phyloP scores from a whole-genome alignment of 2,113 vertebrate genomes.

The Seriola dumerili region DNA sequence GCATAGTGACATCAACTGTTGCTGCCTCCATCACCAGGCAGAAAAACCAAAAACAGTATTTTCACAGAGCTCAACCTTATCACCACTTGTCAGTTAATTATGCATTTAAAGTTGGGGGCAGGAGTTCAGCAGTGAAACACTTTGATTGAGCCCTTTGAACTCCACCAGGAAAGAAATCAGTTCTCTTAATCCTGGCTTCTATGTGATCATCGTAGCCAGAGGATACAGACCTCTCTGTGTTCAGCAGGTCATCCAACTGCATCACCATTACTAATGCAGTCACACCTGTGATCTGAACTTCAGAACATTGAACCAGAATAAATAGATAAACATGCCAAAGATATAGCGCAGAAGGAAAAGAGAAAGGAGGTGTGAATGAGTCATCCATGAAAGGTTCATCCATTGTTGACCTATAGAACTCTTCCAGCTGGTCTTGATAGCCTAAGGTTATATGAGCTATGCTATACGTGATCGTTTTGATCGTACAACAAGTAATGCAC shows the following conservation, averaged over 20 bases:
- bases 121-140: conserved; percentile 65
- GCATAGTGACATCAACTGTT: conserved; percentile 55
- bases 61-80: conserved; percentile 50
- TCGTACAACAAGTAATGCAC: conserved; percentile 52
- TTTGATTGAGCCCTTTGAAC: conserved; percentile 77
- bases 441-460: conserved; percentile 55
- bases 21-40: conserved; percentile 41
- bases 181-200: conserved; percentile 62
- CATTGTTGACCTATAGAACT: conserved; percentile 41
- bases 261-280: conserved; percentile 69
- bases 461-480: conserved; percentile 55
- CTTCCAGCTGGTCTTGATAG: conserved; percentile 65
- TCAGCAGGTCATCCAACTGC: conserved; percentile 59
- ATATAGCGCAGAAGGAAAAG: background rate
- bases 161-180: conserved; percentile 66
- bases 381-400: conserved; percentile 58
- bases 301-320: conserved; percentile 62
- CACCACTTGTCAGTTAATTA: conserved; percentile 66
- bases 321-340: conserved; percentile 63
- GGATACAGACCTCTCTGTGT: conserved; percentile 67
- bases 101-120: conserved; percentile 54
- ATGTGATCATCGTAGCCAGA: conserved; percentile 71
- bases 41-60: conserved; percentile 33
- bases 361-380: conserved; percentile 54
- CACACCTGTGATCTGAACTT: conserved; percentile 62